Evolutionary conservation across 2,888 invertebrate species (phyloP), one percentile per base, ranked within the genome.

Genomic region (Pardosa pseudoannulata): DNA sequence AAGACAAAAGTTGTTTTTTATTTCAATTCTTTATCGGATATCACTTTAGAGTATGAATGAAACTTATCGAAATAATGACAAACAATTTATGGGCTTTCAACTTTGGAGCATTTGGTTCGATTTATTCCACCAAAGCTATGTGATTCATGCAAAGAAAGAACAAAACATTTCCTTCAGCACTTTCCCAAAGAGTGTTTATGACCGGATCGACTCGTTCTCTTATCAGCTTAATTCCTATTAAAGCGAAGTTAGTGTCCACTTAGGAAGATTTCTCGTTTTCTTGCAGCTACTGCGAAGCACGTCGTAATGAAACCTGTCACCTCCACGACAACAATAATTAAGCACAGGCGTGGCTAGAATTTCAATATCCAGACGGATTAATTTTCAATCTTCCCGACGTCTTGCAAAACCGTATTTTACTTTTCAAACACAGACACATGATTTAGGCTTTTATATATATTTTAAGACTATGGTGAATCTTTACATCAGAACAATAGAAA

Each of bases 201-300:
- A 78, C 68, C 46, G 23, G 68, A 56, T 32, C 31, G 78, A 73
- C 73, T 73, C 67, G 80, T 80, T 74, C 39, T 31, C 56, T 74
- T 74, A 80, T 80, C 80, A 80, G 80, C 73, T 80, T 80, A 80
- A 67, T 19, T 36, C 67, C 50, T 67, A 80, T 80, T 73, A 80
- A 80, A 74, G 32, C 46, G 50, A 56, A 65, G 80, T 79, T 72
- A 72, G 67, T 67, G 74, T 65, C 73, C 50, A 67, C 39, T 80
- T 80, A 46, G 36, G 74, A 80, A 80, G 74, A 73, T 71, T 79
- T 79, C 72, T 72, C 71, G 79, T 79, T 72, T 46, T 19, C 23
- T 39, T 31, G 39, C 29, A 64, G 46, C 56, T 50, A 36, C 68
- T 31, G 0, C 50, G 27, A 64, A 23, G 36, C 36, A 19, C 28